Conservation (phyloP, 2,888 invertebrate genomes). For the Tipula helvola region DNA sequence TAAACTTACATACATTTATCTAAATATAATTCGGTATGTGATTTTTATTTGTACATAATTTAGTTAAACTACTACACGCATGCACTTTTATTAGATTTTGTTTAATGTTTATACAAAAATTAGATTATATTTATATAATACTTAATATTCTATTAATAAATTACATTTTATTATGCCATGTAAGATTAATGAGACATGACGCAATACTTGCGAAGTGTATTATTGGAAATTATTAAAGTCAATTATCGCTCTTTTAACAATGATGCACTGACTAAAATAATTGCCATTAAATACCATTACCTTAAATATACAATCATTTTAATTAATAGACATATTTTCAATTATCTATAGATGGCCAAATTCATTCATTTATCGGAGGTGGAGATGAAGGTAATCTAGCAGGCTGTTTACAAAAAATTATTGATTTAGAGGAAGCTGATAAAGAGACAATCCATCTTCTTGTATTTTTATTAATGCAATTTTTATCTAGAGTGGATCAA, state of each 20-base stretch:
- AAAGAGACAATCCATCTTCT: constrained; percentile 89
- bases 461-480: constrained; percentile 94
- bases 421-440: constrained; percentile 90
- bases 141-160: no score
- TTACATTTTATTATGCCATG: neutral
- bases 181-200: neutral
- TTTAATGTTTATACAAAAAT: neutral
- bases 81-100: neutral
- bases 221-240: neutral
- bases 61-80: neutral
- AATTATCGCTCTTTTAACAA: neutral
- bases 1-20: neutral
- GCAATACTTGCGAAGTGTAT: neutral
- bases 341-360: constrained; percentile 53
- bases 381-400: constrained; percentile 74
- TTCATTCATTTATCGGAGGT: constrained; percentile 69
- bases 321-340: neutral
- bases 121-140: no score
- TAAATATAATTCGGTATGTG: neutral
- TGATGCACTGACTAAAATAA: neutral
- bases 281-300: neutral
- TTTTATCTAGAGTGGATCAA: constrained; percentile 70
- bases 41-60: neutral
- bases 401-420: constrained; percentile 69
- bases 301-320: neutral